Conservation (phyloP, 2,888 invertebrate genomes). For the Ennomos quercinarius region DNA sequence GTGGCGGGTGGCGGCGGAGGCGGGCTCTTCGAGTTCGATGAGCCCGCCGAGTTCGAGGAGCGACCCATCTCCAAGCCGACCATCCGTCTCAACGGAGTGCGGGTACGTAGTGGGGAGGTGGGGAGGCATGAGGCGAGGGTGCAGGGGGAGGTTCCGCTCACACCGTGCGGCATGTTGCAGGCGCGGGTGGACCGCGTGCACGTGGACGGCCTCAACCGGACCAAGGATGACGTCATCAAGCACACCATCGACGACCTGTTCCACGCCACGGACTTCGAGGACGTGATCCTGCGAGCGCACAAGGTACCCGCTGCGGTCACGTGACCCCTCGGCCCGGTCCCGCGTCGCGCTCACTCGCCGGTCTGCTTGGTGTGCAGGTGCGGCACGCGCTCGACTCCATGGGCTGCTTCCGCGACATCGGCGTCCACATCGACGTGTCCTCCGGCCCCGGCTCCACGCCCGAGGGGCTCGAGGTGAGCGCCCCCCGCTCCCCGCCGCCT, state of each 20-base stretch:
- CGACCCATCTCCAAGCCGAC: constrained; percentile 67
- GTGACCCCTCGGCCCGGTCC: no score
- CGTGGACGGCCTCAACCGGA: constrained; percentile 93
- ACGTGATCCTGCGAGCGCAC: constrained; percentile 90
- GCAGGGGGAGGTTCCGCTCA: neutral
- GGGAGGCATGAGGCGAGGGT: neutral
- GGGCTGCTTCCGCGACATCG: constrained; percentile 95
- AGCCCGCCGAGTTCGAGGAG: constrained; percentile 60
- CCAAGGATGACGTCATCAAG: constrained; percentile 94
- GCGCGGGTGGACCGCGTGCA: constrained; percentile 94
- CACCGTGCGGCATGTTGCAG: constrained; percentile 63
- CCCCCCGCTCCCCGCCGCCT: neutral
- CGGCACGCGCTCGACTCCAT: constrained; percentile 91
- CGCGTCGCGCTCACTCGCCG: neutral
- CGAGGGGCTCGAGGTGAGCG: constrained; percentile 90
- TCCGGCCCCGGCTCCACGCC: constrained; percentile 91
- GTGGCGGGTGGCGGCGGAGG: constrained; percentile 10
- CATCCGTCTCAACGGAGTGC: constrained; percentile 81
- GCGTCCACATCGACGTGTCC: constrained; percentile 95
- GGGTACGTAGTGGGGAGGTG: constrained; percentile 61
- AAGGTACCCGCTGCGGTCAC: constrained; percentile 68
- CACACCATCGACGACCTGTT: constrained; percentile 93
- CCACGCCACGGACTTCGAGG: constrained; percentile 93
- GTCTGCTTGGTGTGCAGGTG: constrained; percentile 74
- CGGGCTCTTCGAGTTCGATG: constrained; percentile 70